These are phyloP conservation scores for Standfussiana lucernea DNA, from an alignment of 2,888 invertebrate species.

Conservation along the genomic window DNA sequence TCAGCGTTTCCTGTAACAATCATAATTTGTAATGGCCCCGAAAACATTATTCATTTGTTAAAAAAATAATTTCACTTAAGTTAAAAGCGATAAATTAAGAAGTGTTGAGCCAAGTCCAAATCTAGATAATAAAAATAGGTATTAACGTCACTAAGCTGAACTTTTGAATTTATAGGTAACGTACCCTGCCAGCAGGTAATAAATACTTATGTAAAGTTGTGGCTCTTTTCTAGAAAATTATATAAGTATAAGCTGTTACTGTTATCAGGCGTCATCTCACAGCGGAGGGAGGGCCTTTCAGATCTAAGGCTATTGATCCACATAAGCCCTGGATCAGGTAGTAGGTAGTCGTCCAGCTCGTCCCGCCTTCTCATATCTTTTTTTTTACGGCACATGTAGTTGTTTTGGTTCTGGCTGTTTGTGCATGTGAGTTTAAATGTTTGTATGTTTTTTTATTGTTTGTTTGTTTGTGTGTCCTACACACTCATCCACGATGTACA, in stretches of 20 bases:
- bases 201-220: neutral
- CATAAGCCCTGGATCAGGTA: neutral
- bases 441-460: too few species aligned
- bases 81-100: constrained; percentile 38
- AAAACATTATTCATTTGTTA: constrained; percentile 25
- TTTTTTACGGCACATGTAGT: too few species aligned
- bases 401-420: too few species aligned
- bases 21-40: constrained; percentile 7
- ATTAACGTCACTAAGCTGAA: constrained; percentile 14
- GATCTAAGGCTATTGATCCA: neutral
- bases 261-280: neutral
- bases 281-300: neutral
- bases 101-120: constrained; percentile 24
- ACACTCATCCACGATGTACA: too few species aligned
- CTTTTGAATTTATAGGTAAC: constrained; percentile 24
- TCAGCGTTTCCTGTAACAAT: neutral
- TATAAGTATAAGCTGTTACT: neutral
- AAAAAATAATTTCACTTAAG: constrained; percentile 11
- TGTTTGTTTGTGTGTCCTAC: too few species aligned
- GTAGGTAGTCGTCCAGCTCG: neutral
- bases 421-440: too few species aligned
- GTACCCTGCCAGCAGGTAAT: neutral
- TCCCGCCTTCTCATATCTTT: neutral
- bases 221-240: neutral
- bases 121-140: constrained; percentile 19